A percentile compares a stretch with the other conserved stretches of the same genome.
phyloP scores from a whole-genome alignment of 2,888 invertebrate genomes.

The Cryptocephalus primarius region DNA sequence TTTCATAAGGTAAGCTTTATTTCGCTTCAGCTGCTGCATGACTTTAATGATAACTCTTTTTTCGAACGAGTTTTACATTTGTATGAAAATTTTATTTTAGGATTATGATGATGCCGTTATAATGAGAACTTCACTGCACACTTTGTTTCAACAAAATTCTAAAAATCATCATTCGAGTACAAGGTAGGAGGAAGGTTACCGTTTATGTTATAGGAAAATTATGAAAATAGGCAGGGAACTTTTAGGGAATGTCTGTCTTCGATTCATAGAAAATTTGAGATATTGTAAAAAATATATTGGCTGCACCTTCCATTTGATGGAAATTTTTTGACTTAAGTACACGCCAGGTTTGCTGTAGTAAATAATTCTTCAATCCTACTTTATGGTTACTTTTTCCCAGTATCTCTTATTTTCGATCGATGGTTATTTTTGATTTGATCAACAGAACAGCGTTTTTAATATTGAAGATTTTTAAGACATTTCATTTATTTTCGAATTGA shows the following conservation, averaged over 20 bases:
- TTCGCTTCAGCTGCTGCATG: conserved; percentile 9
- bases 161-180: conserved; percentile 21
- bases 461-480: too few relatives aligned
- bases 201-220: too few relatives aligned
- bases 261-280: neutral
- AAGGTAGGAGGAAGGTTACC: conserved; percentile 9
- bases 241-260: neutral
- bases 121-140: conserved; percentile 27
- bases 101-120: conserved; percentile 27
- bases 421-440: too few relatives aligned
- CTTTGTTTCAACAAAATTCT: conserved; percentile 29
- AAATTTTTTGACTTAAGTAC: too few relatives aligned
- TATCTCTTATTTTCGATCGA: too few relatives aligned
- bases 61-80: conserved; percentile 10
- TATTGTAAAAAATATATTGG: too few relatives aligned
- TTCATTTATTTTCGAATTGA: too few relatives aligned
- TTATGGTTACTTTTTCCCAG: too few relatives aligned
- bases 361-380: too few relatives aligned
- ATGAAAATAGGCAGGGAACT: neutral
- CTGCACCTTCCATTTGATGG: too few relatives aligned
- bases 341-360: too few relatives aligned
- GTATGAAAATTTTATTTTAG: conserved; percentile 16
- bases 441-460: too few relatives aligned
- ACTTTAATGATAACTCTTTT: conserved; percentile 3
- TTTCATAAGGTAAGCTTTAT: conserved; percentile 21